These are phyloP conservation scores for Tapirus indicus DNA, from an alignment of 2,797 vertebrate genomes.

Conservation along the genomic window DNA sequence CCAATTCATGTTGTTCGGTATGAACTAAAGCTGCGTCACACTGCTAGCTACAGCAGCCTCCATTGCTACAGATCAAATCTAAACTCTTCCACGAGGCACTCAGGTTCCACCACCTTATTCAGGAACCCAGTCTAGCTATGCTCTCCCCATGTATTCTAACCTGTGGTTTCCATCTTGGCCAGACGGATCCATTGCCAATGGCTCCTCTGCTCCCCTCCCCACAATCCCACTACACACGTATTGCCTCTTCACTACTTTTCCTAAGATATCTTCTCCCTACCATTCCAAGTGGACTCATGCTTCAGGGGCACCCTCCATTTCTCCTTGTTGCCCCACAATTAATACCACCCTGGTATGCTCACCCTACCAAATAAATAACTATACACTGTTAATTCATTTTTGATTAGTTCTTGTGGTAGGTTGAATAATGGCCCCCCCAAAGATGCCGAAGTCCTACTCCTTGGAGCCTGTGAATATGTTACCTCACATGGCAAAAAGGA, in stretches of 20 bases:
- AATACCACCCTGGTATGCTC: not conserved
- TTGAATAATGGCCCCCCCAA: not conserved
- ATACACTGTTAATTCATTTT: not conserved
- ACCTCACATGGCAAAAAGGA: not conserved
- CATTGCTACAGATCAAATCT: not conserved
- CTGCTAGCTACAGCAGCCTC: not conserved
- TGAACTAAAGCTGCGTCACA: not conserved
- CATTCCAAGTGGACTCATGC: not conserved
- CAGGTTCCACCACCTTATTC: not conserved
- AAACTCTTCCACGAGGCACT: not conserved
- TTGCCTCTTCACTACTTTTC: not conserved
- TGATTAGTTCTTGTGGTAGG: not conserved
- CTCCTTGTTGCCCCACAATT: not conserved
- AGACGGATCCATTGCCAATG: not conserved
- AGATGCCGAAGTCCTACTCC: not conserved
- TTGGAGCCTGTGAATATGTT: not conserved
- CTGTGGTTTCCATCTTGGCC: not conserved
- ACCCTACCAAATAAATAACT: conserved; percentile 27
- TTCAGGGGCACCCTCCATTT: not conserved
- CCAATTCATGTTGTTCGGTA: not conserved
- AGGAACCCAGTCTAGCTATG: not conserved
- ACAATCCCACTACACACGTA: not conserved
- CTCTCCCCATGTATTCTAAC: not conserved
- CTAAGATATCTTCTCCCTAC: not conserved
- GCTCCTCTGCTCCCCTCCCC: not conserved